These are phyloP conservation scores for Drosophila elegans DNA, from an alignment of 1,140 invertebrate species.

Conservation along the genomic window DNA sequence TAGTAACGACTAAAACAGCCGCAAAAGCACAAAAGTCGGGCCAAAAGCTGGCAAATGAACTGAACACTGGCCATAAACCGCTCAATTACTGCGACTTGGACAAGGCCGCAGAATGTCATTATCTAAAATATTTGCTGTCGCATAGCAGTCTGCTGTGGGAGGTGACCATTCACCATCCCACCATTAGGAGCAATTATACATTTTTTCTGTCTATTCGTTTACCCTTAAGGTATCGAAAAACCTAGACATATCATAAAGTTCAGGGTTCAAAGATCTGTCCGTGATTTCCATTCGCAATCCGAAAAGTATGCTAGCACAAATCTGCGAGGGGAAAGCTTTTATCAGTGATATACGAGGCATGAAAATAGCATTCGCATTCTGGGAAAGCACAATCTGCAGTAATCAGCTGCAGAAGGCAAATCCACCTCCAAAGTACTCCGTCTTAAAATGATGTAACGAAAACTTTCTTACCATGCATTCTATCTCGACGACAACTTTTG, in stretches of 20 bases:
- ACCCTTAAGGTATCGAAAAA: constrained; percentile 47
- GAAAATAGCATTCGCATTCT: constrained; percentile 19
- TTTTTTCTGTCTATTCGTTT: constrained; percentile 11
- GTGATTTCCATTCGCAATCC: constrained; percentile 38
- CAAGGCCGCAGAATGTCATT: constrained; percentile 64
- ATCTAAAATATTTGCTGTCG: constrained; percentile 81
- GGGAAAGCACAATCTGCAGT: constrained; percentile 14
- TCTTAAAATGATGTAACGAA: constrained; percentile 49
- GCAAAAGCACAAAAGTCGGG: constrained; percentile 37
- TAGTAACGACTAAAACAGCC: constrained; percentile 40
- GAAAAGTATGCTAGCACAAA: constrained; percentile 39
- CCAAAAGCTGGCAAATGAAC: constrained; percentile 61
- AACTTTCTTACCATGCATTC: constrained; percentile 43
- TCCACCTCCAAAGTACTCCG: constrained; percentile 27
- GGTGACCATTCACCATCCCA: constrained; percentile 7
- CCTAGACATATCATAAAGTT: constrained; percentile 32
- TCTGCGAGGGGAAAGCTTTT: constrained; percentile 34
- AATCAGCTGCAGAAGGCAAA: constrained; percentile 36
- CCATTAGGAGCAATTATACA: constrained; percentile 67
- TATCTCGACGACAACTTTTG: constrained; percentile 44
- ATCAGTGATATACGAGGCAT: constrained; percentile 48
- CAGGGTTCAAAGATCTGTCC: constrained; percentile 59
- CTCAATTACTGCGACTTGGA: constrained; percentile 73
- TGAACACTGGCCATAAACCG: constrained; percentile 58
- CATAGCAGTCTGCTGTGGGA: constrained; percentile 19